A percentile compares a stretch with the other conserved stretches of the same genome.
phyloP scores from a whole-genome alignment of 1,140 invertebrate genomes.

The Drosophila insularis region DNA sequence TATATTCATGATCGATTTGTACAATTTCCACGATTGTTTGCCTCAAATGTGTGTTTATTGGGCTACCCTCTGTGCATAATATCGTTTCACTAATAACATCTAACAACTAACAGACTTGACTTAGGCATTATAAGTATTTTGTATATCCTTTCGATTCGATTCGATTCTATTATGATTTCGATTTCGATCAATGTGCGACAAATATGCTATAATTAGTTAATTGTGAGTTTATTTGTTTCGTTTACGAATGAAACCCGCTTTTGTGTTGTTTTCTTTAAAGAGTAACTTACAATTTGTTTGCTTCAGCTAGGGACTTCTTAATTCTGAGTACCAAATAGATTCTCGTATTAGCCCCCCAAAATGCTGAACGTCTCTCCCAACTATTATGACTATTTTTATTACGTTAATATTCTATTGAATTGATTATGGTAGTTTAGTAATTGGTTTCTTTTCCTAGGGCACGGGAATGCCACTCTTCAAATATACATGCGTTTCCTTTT shows the following conservation, averaged over 20 bases:
- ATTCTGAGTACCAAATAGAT: neutral
- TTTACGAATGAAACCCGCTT: constrained; percentile 68
- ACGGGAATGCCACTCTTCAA: constrained; percentile 55
- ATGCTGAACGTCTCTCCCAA: constrained; percentile 28
- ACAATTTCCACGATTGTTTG: constrained; percentile 46
- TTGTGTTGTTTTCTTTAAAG: constrained; percentile 23
- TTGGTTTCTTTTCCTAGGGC: constrained; percentile 38
- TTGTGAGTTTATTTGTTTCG: constrained; percentile 20
- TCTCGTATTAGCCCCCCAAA: constrained; percentile 38
- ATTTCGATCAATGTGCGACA: constrained; percentile 36
- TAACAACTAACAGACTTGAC: constrained; percentile 73
- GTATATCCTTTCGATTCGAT: constrained; percentile 18
- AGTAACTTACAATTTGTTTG: constrained; percentile 13
- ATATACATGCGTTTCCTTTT: neutral
- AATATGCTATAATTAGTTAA: constrained; percentile 8
- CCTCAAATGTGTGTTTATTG: constrained; percentile 1
- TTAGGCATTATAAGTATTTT: constrained; percentile 37
- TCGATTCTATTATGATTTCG: constrained; percentile 16
- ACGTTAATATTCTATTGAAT: constrained; percentile 1
- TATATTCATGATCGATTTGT: constrained; percentile 17
- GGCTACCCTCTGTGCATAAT: constrained; percentile 38
- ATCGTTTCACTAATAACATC: constrained; percentile 55
- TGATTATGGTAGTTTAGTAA: constrained; percentile 16
- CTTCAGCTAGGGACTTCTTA: constrained; percentile 22
- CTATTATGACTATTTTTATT: neutral